Conservation (phyloP, 2,797 vertebrate species). For the Synaphobranchus kaupii region DNA sequence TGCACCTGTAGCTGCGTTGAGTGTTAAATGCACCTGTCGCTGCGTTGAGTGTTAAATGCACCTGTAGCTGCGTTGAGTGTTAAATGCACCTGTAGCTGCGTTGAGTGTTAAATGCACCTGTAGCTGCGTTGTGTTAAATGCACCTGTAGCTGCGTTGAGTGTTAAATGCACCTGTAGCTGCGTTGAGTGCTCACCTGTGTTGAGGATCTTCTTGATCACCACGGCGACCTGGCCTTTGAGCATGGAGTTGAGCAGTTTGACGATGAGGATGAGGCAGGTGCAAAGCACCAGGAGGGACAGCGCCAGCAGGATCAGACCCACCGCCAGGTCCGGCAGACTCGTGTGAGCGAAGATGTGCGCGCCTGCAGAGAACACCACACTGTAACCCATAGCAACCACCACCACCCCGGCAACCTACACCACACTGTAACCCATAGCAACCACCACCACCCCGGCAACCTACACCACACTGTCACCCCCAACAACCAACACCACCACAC, state of each 20-base stretch:
- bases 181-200: slow-evolving; percentile 81
- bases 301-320: slow-evolving; percentile 87
- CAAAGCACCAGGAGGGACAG: slow-evolving; percentile 84
- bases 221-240: slow-evolving; percentile 90
- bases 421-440: neutral
- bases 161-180: neutral
- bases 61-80: slow-evolving; percentile 91
- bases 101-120: slow-evolving; percentile 78
- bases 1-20: slow-evolving; percentile 89
- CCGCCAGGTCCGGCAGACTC: slow-evolving; percentile 77
- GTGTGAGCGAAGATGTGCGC: slow-evolving; percentile 79
- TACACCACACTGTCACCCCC: neutral
- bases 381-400: neutral
- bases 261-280: slow-evolving; percentile 88
- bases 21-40: neutral
- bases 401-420: neutral
- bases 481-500: neutral
- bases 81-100: neutral
- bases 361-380: slow-evolving; percentile 70
- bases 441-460: neutral
- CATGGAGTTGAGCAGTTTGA: slow-evolving; percentile 94
- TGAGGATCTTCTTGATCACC: slow-evolving; percentile 94
- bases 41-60: slow-evolving; percentile 62
- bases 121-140: slow-evolving; percentile 51
- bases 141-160: neutral